These are phyloP conservation scores for Bagarius yarrelli DNA, from an alignment of 2,113 vertebrate genomes.

Conservation along the genomic window DNA sequence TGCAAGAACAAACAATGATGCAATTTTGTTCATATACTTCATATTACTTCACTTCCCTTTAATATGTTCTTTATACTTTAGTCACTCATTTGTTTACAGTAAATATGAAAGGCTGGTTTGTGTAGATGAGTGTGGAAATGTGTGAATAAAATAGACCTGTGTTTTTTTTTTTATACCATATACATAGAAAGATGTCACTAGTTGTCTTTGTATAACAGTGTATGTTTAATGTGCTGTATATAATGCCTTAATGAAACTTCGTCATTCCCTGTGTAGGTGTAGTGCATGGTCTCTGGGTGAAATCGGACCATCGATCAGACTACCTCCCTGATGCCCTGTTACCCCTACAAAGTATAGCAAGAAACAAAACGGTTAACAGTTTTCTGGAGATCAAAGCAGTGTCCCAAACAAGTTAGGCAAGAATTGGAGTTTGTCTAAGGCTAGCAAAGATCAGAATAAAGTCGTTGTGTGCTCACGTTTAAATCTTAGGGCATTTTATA, in stretches of 20 bases:
- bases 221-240: conserved; percentile 63
- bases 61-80: conserved; percentile 58
- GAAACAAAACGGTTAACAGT: neutral
- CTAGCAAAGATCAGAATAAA: neutral
- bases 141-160: conserved; percentile 66
- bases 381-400: conserved; percentile 5
- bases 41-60: conserved; percentile 51
- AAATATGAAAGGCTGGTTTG: conserved; percentile 60
- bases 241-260: conserved; percentile 65
- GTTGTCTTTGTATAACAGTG: conserved; percentile 65
- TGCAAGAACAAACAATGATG: conserved; percentile 58
- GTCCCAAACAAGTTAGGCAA: neutral
- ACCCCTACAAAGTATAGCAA: neutral
- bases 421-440: neutral
- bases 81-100: conserved; percentile 71
- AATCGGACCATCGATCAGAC: conserved; percentile 43
- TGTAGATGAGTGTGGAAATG: conserved; percentile 51
- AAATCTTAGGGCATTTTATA: neutral
- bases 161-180: conserved; percentile 59
- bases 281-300: conserved; percentile 38
- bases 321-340: conserved; percentile 56
- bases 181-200: conserved; percentile 67
- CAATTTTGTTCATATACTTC: conserved; percentile 46
- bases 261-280: conserved; percentile 40
- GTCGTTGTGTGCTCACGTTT: neutral